A percentile compares a stretch with the other conserved stretches of the same genome.
Evolutionary conservation across 2,888 invertebrate species (phyloP).

Genomic region (Endotricha flammealis): DNA sequence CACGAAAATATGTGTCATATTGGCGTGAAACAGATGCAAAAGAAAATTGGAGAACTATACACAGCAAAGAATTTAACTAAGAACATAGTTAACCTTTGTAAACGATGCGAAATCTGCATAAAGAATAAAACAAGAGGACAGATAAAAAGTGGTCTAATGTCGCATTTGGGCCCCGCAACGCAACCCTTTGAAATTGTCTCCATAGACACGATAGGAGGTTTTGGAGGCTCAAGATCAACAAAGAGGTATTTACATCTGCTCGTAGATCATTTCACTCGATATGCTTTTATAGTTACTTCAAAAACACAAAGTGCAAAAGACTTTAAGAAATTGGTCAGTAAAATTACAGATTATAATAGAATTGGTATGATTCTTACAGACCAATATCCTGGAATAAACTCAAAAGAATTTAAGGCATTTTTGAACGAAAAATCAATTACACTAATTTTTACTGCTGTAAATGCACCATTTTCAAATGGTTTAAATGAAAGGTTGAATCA

Average conservation of each 20-base stretch:
- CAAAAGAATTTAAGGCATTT: conserved; percentile 21
- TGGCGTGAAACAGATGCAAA: conserved; percentile 13
- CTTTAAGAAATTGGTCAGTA: conserved; percentile 20
- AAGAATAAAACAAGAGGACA: too few relatives aligned
- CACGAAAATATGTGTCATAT: background rate
- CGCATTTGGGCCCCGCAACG: too few relatives aligned
- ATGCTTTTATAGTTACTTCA: conserved; percentile 22
- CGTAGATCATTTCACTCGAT: too few relatives aligned
- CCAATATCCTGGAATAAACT: conserved; percentile 32
- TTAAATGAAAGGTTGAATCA: too few relatives aligned
- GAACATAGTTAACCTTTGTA: too few relatives aligned
- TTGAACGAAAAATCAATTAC: conserved; percentile 17
- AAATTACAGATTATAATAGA: conserved; percentile 9
- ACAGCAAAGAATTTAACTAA: too few relatives aligned
- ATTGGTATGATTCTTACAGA: conserved; percentile 21
- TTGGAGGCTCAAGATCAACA: conserved; percentile 22
- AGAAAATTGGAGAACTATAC: conserved; percentile 13
- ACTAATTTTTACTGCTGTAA: conserved; percentile 35
- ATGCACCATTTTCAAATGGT: too few relatives aligned
- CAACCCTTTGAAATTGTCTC: conserved; percentile 20
- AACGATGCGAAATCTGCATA: too few relatives aligned
- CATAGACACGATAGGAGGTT: conserved; percentile 24
- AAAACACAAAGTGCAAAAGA: conserved; percentile 23
- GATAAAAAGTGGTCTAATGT: too few relatives aligned
- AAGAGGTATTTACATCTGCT: conserved; percentile 17